Evolutionary conservation across 2,888 invertebrate species (phyloP).

Genomic region (Cantharis rufa): DNA sequence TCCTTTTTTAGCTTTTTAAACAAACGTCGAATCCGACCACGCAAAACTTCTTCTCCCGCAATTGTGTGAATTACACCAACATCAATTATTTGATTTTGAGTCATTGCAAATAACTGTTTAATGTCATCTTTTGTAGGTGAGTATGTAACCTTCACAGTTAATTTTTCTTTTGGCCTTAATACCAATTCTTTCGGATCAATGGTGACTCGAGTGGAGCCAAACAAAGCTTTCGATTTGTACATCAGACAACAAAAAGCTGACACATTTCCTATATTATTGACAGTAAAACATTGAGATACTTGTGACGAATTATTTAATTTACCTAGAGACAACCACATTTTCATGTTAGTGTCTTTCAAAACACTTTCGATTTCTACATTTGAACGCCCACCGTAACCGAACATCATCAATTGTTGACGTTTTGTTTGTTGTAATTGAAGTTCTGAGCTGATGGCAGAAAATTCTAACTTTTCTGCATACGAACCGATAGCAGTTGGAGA

Average conservation of each 20-base stretch:
- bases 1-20: conserved; percentile 41
- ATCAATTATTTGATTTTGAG: conserved; percentile 42
- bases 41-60: conserved; percentile 48
- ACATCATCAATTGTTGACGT: conserved; percentile 56
- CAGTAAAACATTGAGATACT: conserved; percentile 56
- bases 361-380: conserved; percentile 58
- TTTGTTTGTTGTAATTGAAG: conserved; percentile 41
- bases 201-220: conserved; percentile 41
- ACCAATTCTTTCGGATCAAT: conserved; percentile 45
- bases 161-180: conserved; percentile 45
- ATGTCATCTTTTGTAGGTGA: conserved; percentile 46
- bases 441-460: conserved; percentile 51
- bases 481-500: conserved; percentile 61
- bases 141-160: conserved; percentile 44
- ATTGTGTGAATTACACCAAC: conserved; percentile 48
- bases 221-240: conserved; percentile 41
- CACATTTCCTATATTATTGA: conserved; percentile 63
- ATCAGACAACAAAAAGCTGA: conserved; percentile 57
- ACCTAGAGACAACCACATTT: conserved; percentile 63
- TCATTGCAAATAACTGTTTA: conserved; percentile 39
- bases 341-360: conserved; percentile 61
- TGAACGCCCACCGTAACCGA: conserved; percentile 64
- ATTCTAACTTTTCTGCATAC: conserved; percentile 60
- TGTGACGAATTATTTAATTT: conserved; percentile 56
- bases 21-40: conserved; percentile 48